Evolutionary conservation across 2,113 vertebrate species (phyloP), one percentile per base, ranked within the genome.

Genomic region (Naja naja): DNA sequence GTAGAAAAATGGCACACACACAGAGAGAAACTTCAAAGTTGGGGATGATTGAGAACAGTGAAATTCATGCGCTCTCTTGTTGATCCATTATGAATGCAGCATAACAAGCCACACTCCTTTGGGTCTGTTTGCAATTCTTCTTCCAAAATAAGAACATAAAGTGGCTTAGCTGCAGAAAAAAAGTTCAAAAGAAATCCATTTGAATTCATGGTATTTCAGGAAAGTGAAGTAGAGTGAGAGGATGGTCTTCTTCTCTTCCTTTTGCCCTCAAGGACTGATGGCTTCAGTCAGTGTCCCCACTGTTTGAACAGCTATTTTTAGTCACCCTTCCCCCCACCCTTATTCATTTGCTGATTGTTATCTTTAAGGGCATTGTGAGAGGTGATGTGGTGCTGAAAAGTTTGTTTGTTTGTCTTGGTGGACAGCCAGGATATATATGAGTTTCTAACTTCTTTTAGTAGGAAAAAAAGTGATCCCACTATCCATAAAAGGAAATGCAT

Each of bases 301-400:
- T 1, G 11, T 94, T 95, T 87, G 25, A 89, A 93, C 92, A 92
- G 88, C 95, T 97, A 97, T 97, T 97, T 97, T 96, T 97, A 96
- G 96, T 74, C 45, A 54, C 94, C 91, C 94, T 93, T 69, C 94
- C 95, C 96, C 96, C 3, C 30, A n/a, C 1, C 56, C 94, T 96
- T 96, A 95, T 96, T 97, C 96, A 92, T 94, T 97, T 94, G 95
- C 96, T 0, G 93, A 96, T 97, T 91, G 94, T 95, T 97, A 97
- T 97, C 97, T 94, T 87, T 93, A 85, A 97, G 95, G 87, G 96
- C 94, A 96, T 97, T 97, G 96, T 97, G 96, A 97, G 93, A 95
- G 92, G 88, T 94, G 95, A 95, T 43, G 1, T 93, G 16, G 92
- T 64, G 93, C 85, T 97, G 96, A 97, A 96, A 94, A 93, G 64